Evolutionary conservation across 2,113 vertebrate genomes (phyloP).

Genomic region (Mirza zaza): DNA sequence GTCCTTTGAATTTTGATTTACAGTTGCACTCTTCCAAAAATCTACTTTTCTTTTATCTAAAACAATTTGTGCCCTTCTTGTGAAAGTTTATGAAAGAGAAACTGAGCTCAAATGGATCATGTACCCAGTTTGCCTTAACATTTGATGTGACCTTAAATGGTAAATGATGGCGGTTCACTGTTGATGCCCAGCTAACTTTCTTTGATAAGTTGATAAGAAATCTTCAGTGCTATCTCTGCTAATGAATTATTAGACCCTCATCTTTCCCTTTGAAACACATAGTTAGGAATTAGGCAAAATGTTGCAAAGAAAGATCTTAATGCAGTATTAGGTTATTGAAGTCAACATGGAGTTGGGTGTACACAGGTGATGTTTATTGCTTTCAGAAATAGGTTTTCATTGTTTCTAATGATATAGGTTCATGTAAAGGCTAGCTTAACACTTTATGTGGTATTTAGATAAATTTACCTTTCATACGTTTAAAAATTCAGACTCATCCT

Average conservation of each 20-base stretch:
- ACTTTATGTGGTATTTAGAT: not conserved
- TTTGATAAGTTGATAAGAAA: not conserved
- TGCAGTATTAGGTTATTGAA: not conserved
- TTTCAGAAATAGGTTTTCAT: not conserved
- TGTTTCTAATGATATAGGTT: not conserved
- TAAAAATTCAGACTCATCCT: not conserved
- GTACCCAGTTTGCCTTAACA: not conserved
- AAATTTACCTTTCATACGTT: not conserved
- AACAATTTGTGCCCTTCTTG: not conserved
- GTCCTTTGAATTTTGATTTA: not conserved
- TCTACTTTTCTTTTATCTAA: not conserved
- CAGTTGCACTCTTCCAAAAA: not conserved
- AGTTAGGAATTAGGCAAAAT: not conserved
- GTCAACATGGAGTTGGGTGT: not conserved
- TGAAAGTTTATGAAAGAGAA: not conserved
- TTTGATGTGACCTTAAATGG: not conserved
- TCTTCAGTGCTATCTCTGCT: not conserved
- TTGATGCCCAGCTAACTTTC: not conserved
- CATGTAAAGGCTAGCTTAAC: not conserved
- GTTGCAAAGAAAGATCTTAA: not conserved
- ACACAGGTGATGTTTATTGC: not conserved
- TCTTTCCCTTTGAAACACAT: not conserved
- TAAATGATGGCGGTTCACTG: not conserved
- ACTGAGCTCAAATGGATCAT: fast-evolving
- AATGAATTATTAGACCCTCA: not conserved